Conservation (phyloP, 2,888 invertebrate genomes). For the Gymnocheta viridis region DNA sequence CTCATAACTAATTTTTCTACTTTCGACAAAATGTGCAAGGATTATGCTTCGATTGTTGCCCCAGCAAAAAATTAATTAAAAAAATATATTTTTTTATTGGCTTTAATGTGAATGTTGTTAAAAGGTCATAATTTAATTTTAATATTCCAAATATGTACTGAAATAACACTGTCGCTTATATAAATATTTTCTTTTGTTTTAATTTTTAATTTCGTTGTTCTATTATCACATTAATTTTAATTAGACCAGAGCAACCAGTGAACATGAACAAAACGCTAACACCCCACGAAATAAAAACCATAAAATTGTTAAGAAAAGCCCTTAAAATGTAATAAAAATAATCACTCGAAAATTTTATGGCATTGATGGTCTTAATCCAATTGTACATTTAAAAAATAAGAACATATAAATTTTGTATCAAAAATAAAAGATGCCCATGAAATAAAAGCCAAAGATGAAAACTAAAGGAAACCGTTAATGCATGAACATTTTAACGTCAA, state of each 20-base stretch:
- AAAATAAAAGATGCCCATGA: conserved; percentile 14
- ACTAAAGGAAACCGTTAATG: conserved; percentile 61
- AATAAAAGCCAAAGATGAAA: neutral
- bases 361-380: conserved; percentile 72
- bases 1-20: no score
- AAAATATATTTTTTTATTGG: neutral
- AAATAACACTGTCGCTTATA: conserved; percentile 29
- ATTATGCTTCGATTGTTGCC: no score
- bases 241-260: conserved; percentile 53
- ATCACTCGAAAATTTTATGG: conserved; percentile 70
- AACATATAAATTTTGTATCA: conserved; percentile 5
- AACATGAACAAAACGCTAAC: conserved; percentile 32
- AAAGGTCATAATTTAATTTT: conserved; percentile 47
- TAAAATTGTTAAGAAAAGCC: conserved; percentile 55
- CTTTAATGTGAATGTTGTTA: no score
- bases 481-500: conserved; percentile 72
- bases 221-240: conserved; percentile 70
- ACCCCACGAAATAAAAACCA: conserved; percentile 37
- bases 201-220: neutral
- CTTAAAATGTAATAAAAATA: conserved; percentile 72
- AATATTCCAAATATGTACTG: neutral
- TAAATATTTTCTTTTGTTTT: conserved; percentile 7
- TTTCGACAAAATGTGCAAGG: no score
- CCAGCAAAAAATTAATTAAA: neutral
- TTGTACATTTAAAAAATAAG: conserved; percentile 59